phyloP scores from a whole-genome alignment of 2,797 vertebrate genomes.

The Propithecus deckenii region DNA sequence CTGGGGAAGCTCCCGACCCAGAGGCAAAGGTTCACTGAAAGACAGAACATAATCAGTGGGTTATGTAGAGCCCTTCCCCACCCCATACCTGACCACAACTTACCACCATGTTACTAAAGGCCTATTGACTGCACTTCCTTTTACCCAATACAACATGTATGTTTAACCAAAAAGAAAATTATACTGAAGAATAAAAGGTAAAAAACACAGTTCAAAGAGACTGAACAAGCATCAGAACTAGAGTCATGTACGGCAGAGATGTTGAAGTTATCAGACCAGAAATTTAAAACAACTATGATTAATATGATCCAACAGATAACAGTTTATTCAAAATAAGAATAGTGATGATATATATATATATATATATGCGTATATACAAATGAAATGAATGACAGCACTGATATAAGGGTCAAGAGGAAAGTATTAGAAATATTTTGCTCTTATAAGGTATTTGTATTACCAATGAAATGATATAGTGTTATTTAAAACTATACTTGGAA shows the following conservation, averaged over 20 bases:
- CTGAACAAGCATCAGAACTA: background rate
- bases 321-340: background rate
- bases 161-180: background rate
- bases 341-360: background rate
- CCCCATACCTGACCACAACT: background rate
- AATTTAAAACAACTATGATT: background rate
- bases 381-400: background rate
- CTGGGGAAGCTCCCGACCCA: fast-evolving
- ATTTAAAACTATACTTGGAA: background rate
- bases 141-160: background rate
- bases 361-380: background rate
- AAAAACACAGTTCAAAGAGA: background rate
- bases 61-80: background rate
- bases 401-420: background rate
- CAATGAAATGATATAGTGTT: background rate
- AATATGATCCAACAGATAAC: background rate
- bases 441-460: background rate
- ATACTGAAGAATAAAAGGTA: background rate
- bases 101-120: background rate
- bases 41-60: too few species aligned
- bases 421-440: background rate
- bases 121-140: background rate
- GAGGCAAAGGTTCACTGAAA: background rate
- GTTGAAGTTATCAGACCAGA: background rate
- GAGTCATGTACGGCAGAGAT: background rate